Evolutionary conservation across 2,797 vertebrate species (phyloP).

Genomic region (Meda fulgida): DNA sequence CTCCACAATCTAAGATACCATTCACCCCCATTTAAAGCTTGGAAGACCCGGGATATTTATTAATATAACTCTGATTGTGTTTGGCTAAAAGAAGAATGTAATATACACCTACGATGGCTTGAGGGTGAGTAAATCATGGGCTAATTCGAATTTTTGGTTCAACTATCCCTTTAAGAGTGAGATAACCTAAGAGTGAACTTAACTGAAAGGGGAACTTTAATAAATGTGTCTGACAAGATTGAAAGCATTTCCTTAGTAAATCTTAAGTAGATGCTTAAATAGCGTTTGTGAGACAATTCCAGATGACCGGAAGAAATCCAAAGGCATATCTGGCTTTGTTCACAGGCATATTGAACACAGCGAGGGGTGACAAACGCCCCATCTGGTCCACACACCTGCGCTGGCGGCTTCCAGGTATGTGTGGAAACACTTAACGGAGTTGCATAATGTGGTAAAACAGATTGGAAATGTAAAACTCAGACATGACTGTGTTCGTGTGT

Average conservation of each 20-base stretch:
- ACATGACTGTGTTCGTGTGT: background rate
- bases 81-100: too few relatives aligned
- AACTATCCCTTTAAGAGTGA: background rate
- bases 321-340: slow-evolving; percentile 27
- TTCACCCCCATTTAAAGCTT: too few relatives aligned
- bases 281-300: background rate
- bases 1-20: too few relatives aligned
- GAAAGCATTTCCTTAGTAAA: slow-evolving; percentile 1
- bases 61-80: too few relatives aligned
- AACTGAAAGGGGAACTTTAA: background rate
- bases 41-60: too few relatives aligned
- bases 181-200: background rate
- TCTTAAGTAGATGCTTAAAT: background rate
- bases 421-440: slow-evolving; percentile 19
- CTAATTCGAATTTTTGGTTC: too few relatives aligned
- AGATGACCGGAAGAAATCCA: slow-evolving; percentile 8
- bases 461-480: background rate
- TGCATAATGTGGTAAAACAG: slow-evolving; percentile 8
- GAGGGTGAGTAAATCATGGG: too few relatives aligned
- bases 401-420: slow-evolving; percentile 13
- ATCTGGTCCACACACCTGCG: slow-evolving; percentile 15
- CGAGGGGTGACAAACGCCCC: background rate
- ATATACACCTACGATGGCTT: too few relatives aligned
- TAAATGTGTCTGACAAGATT: background rate
- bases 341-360: background rate